A percentile compares a stretch with the other conserved stretches of the same genome.
These are phyloP conservation scores for Drosophila erecta DNA, from an alignment of 1,140 invertebrate species.

Conservation along the genomic window DNA sequence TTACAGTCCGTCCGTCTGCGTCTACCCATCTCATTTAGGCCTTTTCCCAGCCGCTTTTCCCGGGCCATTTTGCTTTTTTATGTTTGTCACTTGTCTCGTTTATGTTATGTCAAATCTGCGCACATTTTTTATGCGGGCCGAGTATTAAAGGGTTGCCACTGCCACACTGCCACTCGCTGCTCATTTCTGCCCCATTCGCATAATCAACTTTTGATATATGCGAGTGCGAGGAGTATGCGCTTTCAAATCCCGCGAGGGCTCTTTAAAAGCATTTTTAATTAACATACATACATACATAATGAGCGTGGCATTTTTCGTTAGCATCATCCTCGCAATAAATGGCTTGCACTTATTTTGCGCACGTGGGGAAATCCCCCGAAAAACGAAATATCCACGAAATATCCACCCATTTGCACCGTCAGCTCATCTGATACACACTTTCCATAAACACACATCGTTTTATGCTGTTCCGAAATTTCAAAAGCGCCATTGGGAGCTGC, in stretches of 20 bases:
- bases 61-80: conserved; percentile 50
- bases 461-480: conserved; percentile 44
- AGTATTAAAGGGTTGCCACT: conserved; percentile 46
- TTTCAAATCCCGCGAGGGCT: conserved; percentile 74
- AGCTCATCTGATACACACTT: conserved; percentile 1
- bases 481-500: conserved; percentile 23
- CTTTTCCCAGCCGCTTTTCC: conserved; percentile 37
- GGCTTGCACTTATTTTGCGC: conserved; percentile 59
- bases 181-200: conserved; percentile 55
- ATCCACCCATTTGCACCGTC: conserved; percentile 13
- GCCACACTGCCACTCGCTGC: neutral
- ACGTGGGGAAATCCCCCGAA: neutral
- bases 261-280: conserved; percentile 83
- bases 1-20: conserved; percentile 57
- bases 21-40: conserved; percentile 66
- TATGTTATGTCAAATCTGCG: conserved; percentile 77
- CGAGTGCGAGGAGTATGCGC: conserved; percentile 55
- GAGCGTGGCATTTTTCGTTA: conserved; percentile 59
- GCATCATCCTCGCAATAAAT: conserved; percentile 60
- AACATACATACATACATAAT: conserved; percentile 80
- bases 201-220: conserved; percentile 81
- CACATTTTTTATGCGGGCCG: conserved; percentile 63
- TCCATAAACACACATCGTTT: conserved; percentile 25
- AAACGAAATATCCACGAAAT: conserved; percentile 2
- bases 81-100: conserved; percentile 79